Evolutionary conservation across 2,113 vertebrate species (phyloP).

Genomic region (Corydoras maculifer): DNA sequence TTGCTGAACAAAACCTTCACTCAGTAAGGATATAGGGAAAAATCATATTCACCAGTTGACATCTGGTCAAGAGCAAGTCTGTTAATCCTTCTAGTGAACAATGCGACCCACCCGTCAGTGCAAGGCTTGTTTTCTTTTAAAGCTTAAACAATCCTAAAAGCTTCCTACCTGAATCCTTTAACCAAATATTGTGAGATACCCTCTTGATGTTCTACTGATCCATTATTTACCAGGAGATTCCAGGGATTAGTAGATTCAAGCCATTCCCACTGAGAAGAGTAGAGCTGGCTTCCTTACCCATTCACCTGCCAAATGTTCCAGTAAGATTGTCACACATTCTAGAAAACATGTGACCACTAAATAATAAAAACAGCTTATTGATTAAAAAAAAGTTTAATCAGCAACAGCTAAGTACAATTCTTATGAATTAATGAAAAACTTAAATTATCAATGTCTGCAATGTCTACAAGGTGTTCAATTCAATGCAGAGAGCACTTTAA

Average conservation of each 20-base stretch:
- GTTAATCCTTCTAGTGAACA: constrained; percentile 58
- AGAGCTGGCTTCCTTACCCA: constrained; percentile 18
- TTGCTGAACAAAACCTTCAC: not conserved
- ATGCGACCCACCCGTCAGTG: constrained; percentile 56
- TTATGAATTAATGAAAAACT: too few species aligned
- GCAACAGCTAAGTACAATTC: too few species aligned
- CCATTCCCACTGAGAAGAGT: constrained; percentile 24
- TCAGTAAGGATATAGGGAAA: constrained; percentile 4
- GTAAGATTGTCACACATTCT: not conserved
- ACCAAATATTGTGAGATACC: constrained; percentile 76
- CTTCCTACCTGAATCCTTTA: constrained; percentile 72
- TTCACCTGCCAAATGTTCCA: constrained; percentile 21
- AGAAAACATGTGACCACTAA: too few species aligned
- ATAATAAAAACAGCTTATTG: too few species aligned
- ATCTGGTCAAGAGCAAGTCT: constrained; percentile 17
- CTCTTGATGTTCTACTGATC: constrained; percentile 65
- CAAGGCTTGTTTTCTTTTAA: constrained; percentile 57
- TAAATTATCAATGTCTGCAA: too few species aligned
- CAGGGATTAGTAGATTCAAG: constrained; percentile 56
- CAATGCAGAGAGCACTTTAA: too few species aligned
- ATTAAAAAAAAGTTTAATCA: too few species aligned
- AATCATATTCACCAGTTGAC: constrained; percentile 8
- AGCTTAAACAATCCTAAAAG: constrained; percentile 68
- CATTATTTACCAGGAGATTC: constrained; percentile 64
- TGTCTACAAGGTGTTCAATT: too few species aligned